phyloP scores from a whole-genome alignment of 2,797 vertebrate species.

The Enteromius radiatus region DNA sequence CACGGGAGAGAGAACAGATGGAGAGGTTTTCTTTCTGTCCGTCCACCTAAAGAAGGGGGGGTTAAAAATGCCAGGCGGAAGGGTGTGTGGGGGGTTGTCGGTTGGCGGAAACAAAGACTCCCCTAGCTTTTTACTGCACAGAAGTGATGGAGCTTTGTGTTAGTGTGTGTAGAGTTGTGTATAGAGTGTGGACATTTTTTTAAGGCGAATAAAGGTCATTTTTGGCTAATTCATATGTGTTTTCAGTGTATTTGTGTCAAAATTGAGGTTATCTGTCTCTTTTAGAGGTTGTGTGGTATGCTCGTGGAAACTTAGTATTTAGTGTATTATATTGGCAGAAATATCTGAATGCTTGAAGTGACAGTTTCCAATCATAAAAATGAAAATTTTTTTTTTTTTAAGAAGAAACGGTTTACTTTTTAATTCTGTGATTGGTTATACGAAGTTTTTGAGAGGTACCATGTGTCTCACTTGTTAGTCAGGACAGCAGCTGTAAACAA shows the following conservation, averaged over 20 bases:
- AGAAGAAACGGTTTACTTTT: neutral
- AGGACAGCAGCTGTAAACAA: conserved; percentile 19
- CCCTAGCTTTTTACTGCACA: conserved; percentile 45
- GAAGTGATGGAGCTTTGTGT: conserved; percentile 60
- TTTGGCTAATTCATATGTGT: conserved; percentile 1
- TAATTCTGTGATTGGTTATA: neutral
- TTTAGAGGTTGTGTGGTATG: conserved; percentile 10
- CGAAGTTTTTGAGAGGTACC: neutral
- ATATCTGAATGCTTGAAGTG: neutral
- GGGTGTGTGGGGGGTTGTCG: conserved; percentile 21
- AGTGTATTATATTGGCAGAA: neutral
- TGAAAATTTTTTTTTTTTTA: neutral
- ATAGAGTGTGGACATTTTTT: conserved; percentile 27
- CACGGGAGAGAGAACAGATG: conserved; percentile 65
- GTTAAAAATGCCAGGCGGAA: conserved; percentile 64
- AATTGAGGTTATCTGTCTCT: neutral
- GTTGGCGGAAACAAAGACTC: conserved; percentile 51
- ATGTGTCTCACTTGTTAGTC: conserved; percentile 8
- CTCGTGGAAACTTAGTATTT: neutral
- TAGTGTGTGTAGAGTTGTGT: conserved; percentile 35
- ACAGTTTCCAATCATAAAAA: neutral
- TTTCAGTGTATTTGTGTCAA: conserved; percentile 21
- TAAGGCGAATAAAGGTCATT: neutral
- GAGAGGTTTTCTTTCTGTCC: conserved; percentile 61
- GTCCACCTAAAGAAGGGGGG: conserved; percentile 59